Conservation (phyloP, 2,888 invertebrate genomes). For the Chymomyza amoena region DNA sequence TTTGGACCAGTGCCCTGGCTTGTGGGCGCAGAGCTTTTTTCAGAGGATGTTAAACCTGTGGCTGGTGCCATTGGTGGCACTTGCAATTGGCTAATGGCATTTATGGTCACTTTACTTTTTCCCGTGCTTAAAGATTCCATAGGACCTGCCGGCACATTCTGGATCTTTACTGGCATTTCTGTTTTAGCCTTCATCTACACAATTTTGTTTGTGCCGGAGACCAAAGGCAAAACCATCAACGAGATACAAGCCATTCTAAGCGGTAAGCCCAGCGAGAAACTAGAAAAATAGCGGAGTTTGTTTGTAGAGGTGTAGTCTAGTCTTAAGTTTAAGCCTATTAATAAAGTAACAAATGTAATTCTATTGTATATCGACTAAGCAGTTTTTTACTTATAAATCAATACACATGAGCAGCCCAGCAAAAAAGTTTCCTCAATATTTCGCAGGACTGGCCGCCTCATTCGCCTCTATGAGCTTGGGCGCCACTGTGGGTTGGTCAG, state of each 20-base stretch:
- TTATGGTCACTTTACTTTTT: slow-evolving; percentile 87
- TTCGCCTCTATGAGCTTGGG: not conserved
- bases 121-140: slow-evolving; percentile 80
- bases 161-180: slow-evolving; percentile 85
- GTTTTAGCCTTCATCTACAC: slow-evolving; percentile 83
- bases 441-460: not conserved
- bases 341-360: not conserved
- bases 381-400: not conserved
- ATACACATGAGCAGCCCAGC: not conserved
- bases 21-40: slow-evolving; percentile 87
- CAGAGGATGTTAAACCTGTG: slow-evolving; percentile 86
- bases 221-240: slow-evolving; percentile 75
- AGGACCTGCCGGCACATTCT: slow-evolving; percentile 84
- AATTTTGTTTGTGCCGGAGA: slow-evolving; percentile 81
- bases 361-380: not conserved
- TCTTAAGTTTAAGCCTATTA: not conserved
- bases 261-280: slow-evolving; percentile 6
- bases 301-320: not conserved
- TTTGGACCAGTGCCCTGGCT: slow-evolving; percentile 90
- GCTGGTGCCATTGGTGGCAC: slow-evolving; percentile 88
- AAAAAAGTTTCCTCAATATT: not conserved
- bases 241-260: slow-evolving; percentile 68
- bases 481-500: not conserved
- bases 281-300: not conserved
- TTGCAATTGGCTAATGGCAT: slow-evolving; percentile 88